phyloP scores from a whole-genome alignment of 2,888 invertebrate genomes.

The Cantharis rustica region DNA sequence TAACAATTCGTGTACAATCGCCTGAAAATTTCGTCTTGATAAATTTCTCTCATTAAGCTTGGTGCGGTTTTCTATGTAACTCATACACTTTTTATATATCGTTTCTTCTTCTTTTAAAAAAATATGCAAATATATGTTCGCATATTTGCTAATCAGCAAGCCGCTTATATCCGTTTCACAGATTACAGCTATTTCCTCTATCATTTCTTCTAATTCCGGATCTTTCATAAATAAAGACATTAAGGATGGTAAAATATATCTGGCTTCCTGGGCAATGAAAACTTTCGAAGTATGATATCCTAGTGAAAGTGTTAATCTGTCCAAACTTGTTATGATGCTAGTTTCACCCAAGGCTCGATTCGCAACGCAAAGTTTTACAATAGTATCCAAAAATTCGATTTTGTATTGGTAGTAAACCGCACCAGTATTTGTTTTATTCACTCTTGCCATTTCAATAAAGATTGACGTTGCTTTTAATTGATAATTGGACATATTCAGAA shows the following conservation, averaged over 20 bases:
- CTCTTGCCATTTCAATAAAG: conserved; percentile 63
- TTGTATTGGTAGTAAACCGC: conserved; percentile 67
- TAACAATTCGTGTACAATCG: conserved; percentile 68
- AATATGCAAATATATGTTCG: conserved; percentile 72
- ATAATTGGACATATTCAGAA: conserved; percentile 65
- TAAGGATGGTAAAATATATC: conserved; percentile 69
- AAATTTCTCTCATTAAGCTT: conserved; percentile 62
- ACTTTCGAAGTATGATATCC: conserved; percentile 72
- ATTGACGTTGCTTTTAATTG: conserved; percentile 63
- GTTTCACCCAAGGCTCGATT: conserved; percentile 61
- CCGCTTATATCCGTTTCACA: conserved; percentile 64
- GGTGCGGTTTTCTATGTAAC: conserved; percentile 66
- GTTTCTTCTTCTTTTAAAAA: conserved; percentile 67
- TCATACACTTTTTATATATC: conserved; percentile 65
- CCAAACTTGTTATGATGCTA: conserved; percentile 64
- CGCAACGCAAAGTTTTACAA: conserved; percentile 64
- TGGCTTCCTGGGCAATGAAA: conserved; percentile 71
- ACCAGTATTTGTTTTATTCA: conserved; percentile 60
- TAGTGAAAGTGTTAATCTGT: conserved; percentile 68
- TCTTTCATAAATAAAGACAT: conserved; percentile 63
- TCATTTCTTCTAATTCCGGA: conserved; percentile 63
- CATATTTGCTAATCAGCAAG: conserved; percentile 68
- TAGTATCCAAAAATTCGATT: conserved; percentile 62
- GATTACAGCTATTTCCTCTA: conserved; percentile 66
- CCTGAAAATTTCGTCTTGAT: conserved; percentile 68